Base-by-base conservation (phyloP, 2,888 invertebrate species). In the Sinelater perroti region DNA sequence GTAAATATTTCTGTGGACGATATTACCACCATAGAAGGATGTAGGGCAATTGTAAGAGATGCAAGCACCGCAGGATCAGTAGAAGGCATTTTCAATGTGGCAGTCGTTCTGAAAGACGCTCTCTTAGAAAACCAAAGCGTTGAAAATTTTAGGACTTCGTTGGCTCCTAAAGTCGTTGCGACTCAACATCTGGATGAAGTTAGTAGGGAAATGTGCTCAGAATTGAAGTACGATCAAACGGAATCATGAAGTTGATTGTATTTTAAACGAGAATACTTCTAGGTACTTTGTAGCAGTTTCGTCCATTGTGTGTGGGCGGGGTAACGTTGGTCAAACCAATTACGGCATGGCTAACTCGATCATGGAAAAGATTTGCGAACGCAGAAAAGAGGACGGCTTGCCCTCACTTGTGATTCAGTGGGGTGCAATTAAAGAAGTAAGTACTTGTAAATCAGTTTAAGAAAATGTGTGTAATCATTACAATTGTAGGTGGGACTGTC, bases 391-490 rank as follows among this genome's bases (percentile, higher is more conserved):
- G 51, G 85, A 87, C 4, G 90, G 91, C 0, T 81, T 88, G 0
- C 91, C 93, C 1, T 95, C 84, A 0, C 77, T 93, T 57, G 95
- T 95, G 1, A 86, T 96, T 6, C 93, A 96, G 75, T 96, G 95
- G 95, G 95, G 96, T 28, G 95, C 94, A 26, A 85, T 96, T 46
- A 96, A 93, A 47, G 95, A 96, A 77, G 91, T 90, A 50, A 88
- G 89, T 69, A 7, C 24, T 6, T 24, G 4, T 8, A 24, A 24
- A 7, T 24, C 24, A 24, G 24, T 24, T 8, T 10, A 18, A 14
- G 18, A 40, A 31, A 56, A 2, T 24, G n/a, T 24, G 7, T 24
- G 24, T 6, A 24, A 24, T 24, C 24, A 7, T n/a, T n/a, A n/a
- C 11, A n/a, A n/a, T 60, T 64, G 36, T 42, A 76, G 75, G 87